Base-by-base conservation (phyloP, 2,113 vertebrate species). In the Rhadina sibilatrix region DNA sequence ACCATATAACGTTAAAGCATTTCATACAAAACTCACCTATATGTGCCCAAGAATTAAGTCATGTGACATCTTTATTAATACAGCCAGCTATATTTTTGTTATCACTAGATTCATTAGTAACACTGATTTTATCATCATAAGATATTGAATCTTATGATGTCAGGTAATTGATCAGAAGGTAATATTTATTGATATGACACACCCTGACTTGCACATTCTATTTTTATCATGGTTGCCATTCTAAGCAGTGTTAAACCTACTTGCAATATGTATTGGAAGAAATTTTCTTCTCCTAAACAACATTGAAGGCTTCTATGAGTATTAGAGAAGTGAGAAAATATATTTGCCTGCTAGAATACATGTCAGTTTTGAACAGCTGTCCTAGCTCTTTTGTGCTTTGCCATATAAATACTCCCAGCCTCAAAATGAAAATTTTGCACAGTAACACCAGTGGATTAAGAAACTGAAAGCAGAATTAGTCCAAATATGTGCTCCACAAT, bases 81-180 rank as follows among this genome's bases (percentile, higher is more conserved):
- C 2, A 75, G 19, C 0, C 6, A 76, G 1, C 1, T 81, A 10
- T 37, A 40, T 47, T 65, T 90, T 65, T 4, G 0, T 46, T 60
- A 76, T 35, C 1, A 2, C 3, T 66, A 28, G 6, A 31, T 47
- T 89, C 5, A 38, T 47, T 57, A 86, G 10, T 28, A 80, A 2
- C 7, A 56, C n/a, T 87, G 31, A 60, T 49, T 57, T 68, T 6
- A 50, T 42, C 6, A 72, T 46, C 19, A 60, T 21, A 42, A 25
- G 40, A 27, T 56, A 65, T 9, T 78, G n/a, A n/a, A n/a, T n/a
- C n/a, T n/a, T n/a, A n/a, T n/a, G n/a, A n/a, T n/a, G 6, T 52
- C 35, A 84, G 87, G 14, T 52, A 87, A n/a, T n/a, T n/a, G n/a
- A n/a, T n/a, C n/a, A n/a, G n/a, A n/a, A 84, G 87, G 14, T 52